Evolutionary conservation across 2,888 invertebrate species (phyloP).

Genomic region (Byasa hedistus): DNA sequence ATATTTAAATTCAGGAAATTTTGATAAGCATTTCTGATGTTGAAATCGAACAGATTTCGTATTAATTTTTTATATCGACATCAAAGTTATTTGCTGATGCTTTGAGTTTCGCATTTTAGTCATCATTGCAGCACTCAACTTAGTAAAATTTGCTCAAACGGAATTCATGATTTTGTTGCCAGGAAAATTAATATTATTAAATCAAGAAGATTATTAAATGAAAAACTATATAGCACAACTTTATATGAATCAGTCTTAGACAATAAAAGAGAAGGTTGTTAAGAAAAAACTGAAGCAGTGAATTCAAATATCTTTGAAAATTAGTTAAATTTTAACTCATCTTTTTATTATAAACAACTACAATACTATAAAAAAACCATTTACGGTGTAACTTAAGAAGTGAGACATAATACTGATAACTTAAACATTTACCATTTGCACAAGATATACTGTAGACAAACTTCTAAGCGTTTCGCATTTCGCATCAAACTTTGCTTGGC

Average conservation of each 20-base stretch:
- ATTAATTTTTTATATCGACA: background rate
- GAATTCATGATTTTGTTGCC: conserved; percentile 12
- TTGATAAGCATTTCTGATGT: background rate
- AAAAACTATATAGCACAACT: background rate
- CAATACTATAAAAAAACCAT: background rate
- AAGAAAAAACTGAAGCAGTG: no score
- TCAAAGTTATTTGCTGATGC: background rate
- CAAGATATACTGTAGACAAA: conserved; percentile 2
- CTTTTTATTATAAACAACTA: no score
- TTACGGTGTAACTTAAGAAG: background rate
- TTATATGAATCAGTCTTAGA: no score
- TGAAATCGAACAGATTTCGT: background rate
- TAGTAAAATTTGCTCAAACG: conserved; percentile 6
- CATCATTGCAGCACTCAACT: conserved; percentile 1
- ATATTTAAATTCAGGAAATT: background rate
- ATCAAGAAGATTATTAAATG: background rate
- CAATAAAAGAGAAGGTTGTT: no score
- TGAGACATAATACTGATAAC: background rate
- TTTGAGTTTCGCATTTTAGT: background rate
- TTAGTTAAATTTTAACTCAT: no score
- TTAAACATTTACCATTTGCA: background rate
- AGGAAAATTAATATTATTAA: background rate
- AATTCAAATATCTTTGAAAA: no score
- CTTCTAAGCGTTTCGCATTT: conserved; percentile 23
- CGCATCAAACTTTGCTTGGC: conserved; percentile 22